Base-by-base conservation (phyloP, 2,113 vertebrate genomes). In the Stercorarius parasiticus region DNA sequence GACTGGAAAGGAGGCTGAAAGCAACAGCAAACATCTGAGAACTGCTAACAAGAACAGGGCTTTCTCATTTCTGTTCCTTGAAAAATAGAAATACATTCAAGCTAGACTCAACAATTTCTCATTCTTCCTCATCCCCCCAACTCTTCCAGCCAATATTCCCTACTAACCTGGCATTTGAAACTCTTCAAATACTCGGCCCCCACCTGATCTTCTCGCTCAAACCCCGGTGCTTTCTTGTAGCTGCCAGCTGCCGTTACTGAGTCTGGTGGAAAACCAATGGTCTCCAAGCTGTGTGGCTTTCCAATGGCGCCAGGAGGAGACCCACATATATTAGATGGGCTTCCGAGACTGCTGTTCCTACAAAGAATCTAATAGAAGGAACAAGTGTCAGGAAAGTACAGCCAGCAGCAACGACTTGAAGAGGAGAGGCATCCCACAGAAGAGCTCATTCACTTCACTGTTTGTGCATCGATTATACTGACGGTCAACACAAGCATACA, bases 201-300 rank as follows among this genome's bases (percentile, higher is more conserved):
- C 96, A 99, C 98, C 98, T 99, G 99, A 98, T 99, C 99, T 96
- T 99, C 99, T 95, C 99, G 98, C 98, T 99, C 99, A 69, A 99
- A 99, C 66, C 99, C 99, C 8, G 99, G 99, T 10, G 99, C 99
- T 92, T 99, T 99, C 96, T 99, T 99, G 88, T 99, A 99, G 88
- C 98, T 99, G 76, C 98, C 98, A 3, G 98, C 98, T 43, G 98
- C 98, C 86, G 99, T 98, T 53, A 98, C 98, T 88, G 98, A 97
- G 93, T 98, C 98, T 77, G 98, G 94, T 66, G 98, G 98, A 94
- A 98, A 98, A 93, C 98, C 98, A 76, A 98, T 97, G 92, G 96
- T 98, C 53, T 98, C 98, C 69, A 98, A 97, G 92, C 97, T 98
- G 29, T 98, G 98, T 40, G 98, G 97, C 94, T 98, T 98, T 80